Base-by-base conservation (phyloP, 92 coral and sea anemone species). In the Parazoanthus swiftii region DNA sequence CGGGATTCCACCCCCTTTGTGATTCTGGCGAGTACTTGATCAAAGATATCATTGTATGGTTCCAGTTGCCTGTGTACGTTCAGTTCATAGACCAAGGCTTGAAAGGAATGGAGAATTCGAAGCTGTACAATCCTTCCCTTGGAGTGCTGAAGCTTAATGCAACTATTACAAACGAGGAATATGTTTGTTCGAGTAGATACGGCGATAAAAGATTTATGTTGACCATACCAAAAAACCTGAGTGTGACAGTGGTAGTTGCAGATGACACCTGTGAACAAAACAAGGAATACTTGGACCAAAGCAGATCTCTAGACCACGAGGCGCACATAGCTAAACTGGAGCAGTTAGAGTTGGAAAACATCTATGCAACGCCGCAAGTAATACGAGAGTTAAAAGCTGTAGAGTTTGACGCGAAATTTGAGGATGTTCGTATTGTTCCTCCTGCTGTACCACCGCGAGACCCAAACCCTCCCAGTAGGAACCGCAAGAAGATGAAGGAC, bases 251-350 rank as follows among this genome's bases (percentile, higher is more conserved):
- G 6, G 46, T 74, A 15, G 85, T 77, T 6, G 88, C 93, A 13
- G 88, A 76, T 33, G 90, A 89, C 2, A 75, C 66, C 18, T 42
- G 74, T n/a, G 73, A 76, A n/a, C 88, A 89, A 29, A 89, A 90
- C 72, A 82, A 88, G n/a, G 79, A 59, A 3, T 90, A 90, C 33
- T 67, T 86, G 43, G 42, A 56, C 15, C 23, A 81, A 29, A 71
- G 93, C 54, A 86, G 79, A 37, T 33, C 76, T 33, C 75, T 90
- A 13, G 79, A 90, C 74, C 44, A 36, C 38, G 43, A 81, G 5
- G 85, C 56, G 1, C 79, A 88, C 29, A 20, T 90, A 37, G 78
- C 63, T 48, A 80, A 66, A 33, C 18, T 84, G 26, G 46, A 72
- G 56, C 43, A 46, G 75, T 25, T 72, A 1, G 68, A 84, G 9